Evolutionary conservation across 53 echinoderm and acorn worm species (phyloP), one percentile per base, ranked within the genome.

Genomic region (Crossaster papposus): DNA sequence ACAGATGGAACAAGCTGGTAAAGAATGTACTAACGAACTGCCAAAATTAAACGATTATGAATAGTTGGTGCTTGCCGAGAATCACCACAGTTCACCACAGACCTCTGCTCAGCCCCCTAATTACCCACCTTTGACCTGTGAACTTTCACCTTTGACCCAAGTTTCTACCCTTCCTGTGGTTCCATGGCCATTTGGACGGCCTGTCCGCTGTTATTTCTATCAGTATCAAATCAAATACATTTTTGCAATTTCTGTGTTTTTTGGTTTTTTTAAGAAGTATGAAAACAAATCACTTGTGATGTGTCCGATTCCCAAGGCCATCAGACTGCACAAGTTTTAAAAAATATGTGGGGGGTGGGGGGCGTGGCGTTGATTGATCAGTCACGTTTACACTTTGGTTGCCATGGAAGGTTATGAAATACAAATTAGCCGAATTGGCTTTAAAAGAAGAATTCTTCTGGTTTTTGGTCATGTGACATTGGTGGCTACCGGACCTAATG

Each of bases 161-260:
- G n/a, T 38, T 58, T 58, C 36, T 87, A 87, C 87, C 76, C 87
- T 87, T 87, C 87, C 30, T 76, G 77, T 35, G 87, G 34, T 52
- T 87, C 87, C 87, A 87, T 76, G 24, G 58, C 87, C 36, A 87
- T 15, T 20, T 53, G 26, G 3, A 64, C 36, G 64, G 77, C 87
- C 36, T 36, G 62, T 36, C 62, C 87, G 32, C 76, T 58, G 77
- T 26, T 28, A 54, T 58, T 35, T 75, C 87, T 87, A 87, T 55
- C 37, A 37, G 36, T 74, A 28, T n/a, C 22, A 68, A 74, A 74
- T 34, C 36, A 74, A 74, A 74, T 33, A 74, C 35, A 74, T 34
- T 74, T 30, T 74, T 68, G 68, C 24, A 18, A 68, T 26, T 58
- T 58, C 7, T 68, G n/a, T 68, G 20, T 23, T 11, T 68, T 23